Evolutionary conservation across 2,113 vertebrate genomes (phyloP).

Genomic region (Nansenia antarctica): DNA sequence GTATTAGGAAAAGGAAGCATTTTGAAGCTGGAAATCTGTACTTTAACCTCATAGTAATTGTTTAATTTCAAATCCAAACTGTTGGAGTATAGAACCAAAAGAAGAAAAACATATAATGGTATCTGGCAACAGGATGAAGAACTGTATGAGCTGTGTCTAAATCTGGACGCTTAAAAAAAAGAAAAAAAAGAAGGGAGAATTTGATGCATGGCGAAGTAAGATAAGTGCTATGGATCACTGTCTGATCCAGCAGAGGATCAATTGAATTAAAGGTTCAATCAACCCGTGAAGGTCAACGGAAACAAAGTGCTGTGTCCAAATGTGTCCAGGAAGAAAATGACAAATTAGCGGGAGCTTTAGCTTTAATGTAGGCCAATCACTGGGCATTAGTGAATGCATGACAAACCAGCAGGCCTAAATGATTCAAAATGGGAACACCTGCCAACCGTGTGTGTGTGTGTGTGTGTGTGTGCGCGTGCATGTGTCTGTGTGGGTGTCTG

Average conservation of each 20-base stretch:
- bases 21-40: too few species aligned
- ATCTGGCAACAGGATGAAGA: too few species aligned
- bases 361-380: not conserved
- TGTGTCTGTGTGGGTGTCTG: too few species aligned
- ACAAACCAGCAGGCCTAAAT: not conserved
- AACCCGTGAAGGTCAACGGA: constrained; percentile 3
- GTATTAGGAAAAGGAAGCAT: too few species aligned
- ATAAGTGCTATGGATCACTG: not conserved
- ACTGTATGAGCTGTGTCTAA: too few species aligned
- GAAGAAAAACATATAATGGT: too few species aligned
- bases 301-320: not conserved
- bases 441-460: not conserved
- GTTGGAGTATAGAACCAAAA: too few species aligned
- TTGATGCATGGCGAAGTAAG: not conserved
- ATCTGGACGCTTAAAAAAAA: too few species aligned
- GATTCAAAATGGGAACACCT: not conserved
- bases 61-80: too few species aligned
- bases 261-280: not conserved
- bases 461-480: not conserved
- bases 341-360: not conserved
- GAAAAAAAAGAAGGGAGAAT: too few species aligned
- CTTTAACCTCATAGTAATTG: too few species aligned
- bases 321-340: not conserved
- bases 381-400: not conserved
- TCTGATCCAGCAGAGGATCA: not conserved